A percentile compares a stretch with the other conserved stretches of the same genome.
Conservation (phyloP, 1,140 invertebrate species). For the Hermetia illucens region DNA sequence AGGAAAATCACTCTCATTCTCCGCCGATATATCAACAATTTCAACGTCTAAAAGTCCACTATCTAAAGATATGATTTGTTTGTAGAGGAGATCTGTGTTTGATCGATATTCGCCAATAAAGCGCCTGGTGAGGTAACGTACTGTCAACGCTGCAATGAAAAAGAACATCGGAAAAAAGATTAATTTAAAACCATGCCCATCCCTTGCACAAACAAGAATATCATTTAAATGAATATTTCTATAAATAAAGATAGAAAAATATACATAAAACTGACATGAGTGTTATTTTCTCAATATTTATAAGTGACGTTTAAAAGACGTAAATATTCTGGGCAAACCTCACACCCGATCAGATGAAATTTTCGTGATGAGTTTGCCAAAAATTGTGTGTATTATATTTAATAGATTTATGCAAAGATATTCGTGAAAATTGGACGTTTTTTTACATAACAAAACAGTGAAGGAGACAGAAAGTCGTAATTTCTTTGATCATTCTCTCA, state of each 20-base stretch:
- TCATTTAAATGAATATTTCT: constrained; percentile 2
- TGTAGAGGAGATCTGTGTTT: constrained; percentile 65
- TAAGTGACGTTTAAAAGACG: no score
- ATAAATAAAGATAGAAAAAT: background rate
- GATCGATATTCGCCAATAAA: constrained; percentile 72
- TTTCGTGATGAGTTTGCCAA: no score
- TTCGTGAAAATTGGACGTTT: no score
- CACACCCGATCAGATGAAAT: no score
- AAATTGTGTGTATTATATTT: no score
- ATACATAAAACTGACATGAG: background rate
- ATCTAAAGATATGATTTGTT: constrained; percentile 54
- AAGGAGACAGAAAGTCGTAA: no score
- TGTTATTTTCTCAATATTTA: background rate
- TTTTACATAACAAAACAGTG: no score
- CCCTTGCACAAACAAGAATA: no score
- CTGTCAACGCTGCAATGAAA: constrained; percentile 55
- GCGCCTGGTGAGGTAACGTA: constrained; percentile 57
- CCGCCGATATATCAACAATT: constrained; percentile 61
- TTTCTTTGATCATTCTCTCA: no score
- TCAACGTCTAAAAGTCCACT: constrained; percentile 55
- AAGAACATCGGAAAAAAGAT: background rate
- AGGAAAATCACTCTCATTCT: constrained; percentile 40
- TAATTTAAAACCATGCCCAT: no score
- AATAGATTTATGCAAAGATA: no score
- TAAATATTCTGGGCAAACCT: no score